These are phyloP conservation scores for Pangasius macronema DNA, from an alignment of 2,797 vertebrate genomes.

Conservation along the genomic window DNA sequence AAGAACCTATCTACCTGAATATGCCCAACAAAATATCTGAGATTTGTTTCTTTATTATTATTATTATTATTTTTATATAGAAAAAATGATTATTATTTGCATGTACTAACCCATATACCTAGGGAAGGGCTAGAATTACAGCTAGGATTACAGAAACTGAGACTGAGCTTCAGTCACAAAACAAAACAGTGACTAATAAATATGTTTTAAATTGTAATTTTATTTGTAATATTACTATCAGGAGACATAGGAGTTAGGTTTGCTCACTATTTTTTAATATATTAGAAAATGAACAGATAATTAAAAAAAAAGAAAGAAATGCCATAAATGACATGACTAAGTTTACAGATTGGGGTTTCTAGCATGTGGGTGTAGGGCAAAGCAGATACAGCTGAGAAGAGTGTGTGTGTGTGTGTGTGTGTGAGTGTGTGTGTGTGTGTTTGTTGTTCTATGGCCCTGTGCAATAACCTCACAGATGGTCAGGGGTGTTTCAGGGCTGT, in stretches of 20 bases:
- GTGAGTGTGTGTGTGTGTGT: conserved; percentile 33
- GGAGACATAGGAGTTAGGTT: neutral
- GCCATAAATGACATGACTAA: neutral
- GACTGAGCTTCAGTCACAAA: neutral
- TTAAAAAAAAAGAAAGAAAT: neutral
- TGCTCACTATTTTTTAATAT: neutral
- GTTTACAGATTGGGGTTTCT: conserved; percentile 19
- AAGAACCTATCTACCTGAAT: neutral
- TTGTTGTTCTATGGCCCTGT: conserved; percentile 21
- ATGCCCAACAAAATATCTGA: neutral
- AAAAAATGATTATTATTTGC: neutral
- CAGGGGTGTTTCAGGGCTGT: conserved; percentile 70
- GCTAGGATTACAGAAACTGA: neutral
- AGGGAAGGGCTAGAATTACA: neutral
- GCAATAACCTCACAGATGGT: conserved; percentile 80
- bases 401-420: conserved; percentile 29
- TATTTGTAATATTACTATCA: neutral
- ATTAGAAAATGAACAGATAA: neutral
- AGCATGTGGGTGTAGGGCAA: neutral
- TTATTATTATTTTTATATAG: neutral
- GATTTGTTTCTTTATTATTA: too few species aligned
- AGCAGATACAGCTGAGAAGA: neutral
- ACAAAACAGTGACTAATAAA: neutral
- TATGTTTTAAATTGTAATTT: neutral
- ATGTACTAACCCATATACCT: neutral